Base-by-base conservation (phyloP, 2,888 invertebrate genomes). In the Bugulina stolonifera region DNA sequence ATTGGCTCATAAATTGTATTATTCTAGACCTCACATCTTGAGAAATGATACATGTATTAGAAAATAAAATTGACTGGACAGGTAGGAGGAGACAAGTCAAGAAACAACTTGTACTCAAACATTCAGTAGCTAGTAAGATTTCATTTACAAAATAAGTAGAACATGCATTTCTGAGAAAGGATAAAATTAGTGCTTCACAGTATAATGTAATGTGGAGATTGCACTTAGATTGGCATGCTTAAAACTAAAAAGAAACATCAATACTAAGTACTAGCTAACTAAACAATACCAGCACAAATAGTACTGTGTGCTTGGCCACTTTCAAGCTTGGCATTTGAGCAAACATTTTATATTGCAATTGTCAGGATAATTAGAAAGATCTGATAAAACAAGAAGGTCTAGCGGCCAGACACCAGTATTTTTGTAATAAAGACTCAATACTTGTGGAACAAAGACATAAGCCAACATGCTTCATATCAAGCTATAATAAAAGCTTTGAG, bases 31-130 rank as follows among this genome's bases (percentile, higher is more conserved):
- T n/a, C n/a, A 5, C 43, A 43, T 43, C 43, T 43, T 18, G 5
- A 10, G 43, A 43, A 10, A 18, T 43, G 43, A 43, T n/a, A 43
- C 18, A 43, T 43, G 43, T 5, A 43, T 10, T 5, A 32, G 5
- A 64, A 64, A 32, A 34, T 27, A 64, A 14, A 64, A 55, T 18
- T 18, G 55, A 27, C 64, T 64, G 64, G 64, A 64, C 64, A 64
- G 32, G 14, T 14, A 64, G 34, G n/a, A 5, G n/a, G 57, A 57
- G 14, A 18, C 10, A 5, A 57, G 57, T 5, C 27, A 57, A 18
- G 18, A 43, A n/a, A n/a, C n/a, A n/a, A n/a, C n/a, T n/a, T n/a
- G n/a, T n/a, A n/a, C n/a, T n/a, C n/a, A n/a, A n/a, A n/a, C n/a
- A n/a, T n/a, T n/a, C n/a, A n/a, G n/a, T n/a, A n/a, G 22, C 14